Conservation (phyloP, 2,797 vertebrate genomes). For the Dermochelys coriacea region DNA sequence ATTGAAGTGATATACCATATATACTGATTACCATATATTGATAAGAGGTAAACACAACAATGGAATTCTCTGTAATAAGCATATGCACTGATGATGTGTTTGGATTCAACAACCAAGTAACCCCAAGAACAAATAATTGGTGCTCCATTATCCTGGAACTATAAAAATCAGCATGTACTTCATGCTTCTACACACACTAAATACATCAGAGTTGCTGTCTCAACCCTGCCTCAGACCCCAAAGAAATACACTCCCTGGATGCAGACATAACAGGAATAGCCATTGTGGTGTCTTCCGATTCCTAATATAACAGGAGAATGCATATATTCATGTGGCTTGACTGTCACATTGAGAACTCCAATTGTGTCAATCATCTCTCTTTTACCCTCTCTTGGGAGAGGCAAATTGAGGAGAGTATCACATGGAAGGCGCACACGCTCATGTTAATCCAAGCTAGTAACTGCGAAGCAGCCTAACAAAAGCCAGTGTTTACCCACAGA, state of each 20-base stretch:
- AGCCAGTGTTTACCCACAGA: background rate
- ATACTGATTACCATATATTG: too few relatives aligned
- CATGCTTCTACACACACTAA: background rate
- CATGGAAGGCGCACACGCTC: background rate
- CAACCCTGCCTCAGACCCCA: background rate
- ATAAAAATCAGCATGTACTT: background rate
- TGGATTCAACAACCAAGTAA: background rate
- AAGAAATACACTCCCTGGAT: background rate
- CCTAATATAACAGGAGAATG: background rate
- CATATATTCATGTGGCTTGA: background rate
- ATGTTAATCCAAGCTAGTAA: background rate
- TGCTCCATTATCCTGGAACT: background rate
- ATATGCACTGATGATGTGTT: background rate
- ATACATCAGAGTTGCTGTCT: background rate
- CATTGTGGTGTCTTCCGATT: background rate
- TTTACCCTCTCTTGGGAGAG: background rate
- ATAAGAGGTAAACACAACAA: background rate
- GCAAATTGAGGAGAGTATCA: background rate
- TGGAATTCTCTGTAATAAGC: background rate
- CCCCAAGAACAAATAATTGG: background rate
- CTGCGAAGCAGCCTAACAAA: background rate
- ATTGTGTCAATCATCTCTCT: background rate
- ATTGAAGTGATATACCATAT: too few relatives aligned
- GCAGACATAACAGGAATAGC: background rate
- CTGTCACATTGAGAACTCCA: background rate